Percentiles rank a stretch among this genome's conserved stretches.
Conservation (phyloP, 2,113 vertebrate genomes). For the Empidonax alnorum region DNA sequence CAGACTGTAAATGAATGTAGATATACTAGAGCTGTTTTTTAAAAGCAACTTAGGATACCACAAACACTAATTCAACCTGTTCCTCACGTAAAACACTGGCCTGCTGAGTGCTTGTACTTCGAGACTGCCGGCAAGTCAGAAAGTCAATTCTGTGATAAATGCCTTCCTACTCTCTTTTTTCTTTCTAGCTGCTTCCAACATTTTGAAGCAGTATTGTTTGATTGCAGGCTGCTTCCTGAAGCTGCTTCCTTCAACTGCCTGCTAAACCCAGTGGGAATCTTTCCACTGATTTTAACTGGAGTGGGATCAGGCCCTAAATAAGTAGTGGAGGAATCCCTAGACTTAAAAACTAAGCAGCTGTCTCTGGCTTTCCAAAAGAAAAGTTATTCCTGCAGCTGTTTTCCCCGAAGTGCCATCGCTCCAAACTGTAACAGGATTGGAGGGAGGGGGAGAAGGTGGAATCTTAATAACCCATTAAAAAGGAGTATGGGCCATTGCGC, state of each 20-base stretch:
- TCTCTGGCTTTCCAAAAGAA: background rate
- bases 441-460: conserved; percentile 59
- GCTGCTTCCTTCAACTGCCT: background rate
- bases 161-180: conserved; percentile 9
- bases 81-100: background rate
- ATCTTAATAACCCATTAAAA: conserved; percentile 65
- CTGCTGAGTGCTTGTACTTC: background rate
- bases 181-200: background rate
- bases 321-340: conserved; percentile 26
- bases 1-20: background rate
- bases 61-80: background rate
- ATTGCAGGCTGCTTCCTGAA: conserved; percentile 33
- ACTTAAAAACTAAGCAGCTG: conserved; percentile 3
- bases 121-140: background rate
- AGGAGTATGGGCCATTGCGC: conserved; percentile 34
- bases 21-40: background rate
- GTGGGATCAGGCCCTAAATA: background rate
- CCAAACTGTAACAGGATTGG: conserved; percentile 34
- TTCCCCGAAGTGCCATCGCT: conserved; percentile 42
- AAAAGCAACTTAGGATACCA: background rate
- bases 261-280: background rate
- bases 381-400: conserved; percentile 40
- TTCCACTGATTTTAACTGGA: background rate
- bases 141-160: conserved; percentile 16
- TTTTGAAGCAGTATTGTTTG: conserved; percentile 23